phyloP scores from a whole-genome alignment of 2,888 invertebrate species.

The Odontomyia ornata region DNA sequence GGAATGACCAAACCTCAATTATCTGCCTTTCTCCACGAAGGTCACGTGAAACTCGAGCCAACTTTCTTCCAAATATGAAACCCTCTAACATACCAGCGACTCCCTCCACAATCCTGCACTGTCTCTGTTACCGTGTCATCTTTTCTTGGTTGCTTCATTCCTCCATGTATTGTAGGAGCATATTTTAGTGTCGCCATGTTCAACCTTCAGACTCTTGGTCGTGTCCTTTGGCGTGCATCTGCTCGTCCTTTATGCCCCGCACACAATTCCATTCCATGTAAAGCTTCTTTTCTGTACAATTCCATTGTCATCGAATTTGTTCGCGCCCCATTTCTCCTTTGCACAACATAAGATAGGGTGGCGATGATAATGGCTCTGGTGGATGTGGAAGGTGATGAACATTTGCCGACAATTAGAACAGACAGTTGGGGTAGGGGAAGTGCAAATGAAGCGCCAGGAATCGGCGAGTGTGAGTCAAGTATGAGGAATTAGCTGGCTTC shows the following conservation, averaged over 20 bases:
- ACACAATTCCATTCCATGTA: no score
- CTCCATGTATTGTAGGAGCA: neutral
- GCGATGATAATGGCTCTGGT: no score
- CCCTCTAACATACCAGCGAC: neutral
- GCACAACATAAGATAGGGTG: neutral
- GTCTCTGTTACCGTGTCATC: neutral
- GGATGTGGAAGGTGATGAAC: neutral
- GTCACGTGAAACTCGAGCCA: neutral
- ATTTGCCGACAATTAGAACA: neutral
- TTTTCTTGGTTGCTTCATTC: no score
- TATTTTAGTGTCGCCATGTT: neutral
- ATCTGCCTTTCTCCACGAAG: neutral
- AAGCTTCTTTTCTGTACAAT: neutral
- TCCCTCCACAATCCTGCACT: neutral
- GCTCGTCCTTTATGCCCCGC: neutral
- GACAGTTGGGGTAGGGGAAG: neutral
- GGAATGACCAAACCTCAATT: conserved; percentile 9
- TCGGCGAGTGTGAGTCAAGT: neutral
- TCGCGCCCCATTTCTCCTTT: neutral
- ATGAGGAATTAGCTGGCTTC: no score
- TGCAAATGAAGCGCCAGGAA: neutral
- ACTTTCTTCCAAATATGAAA: neutral
- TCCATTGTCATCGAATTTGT: no score
- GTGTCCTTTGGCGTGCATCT: conserved; percentile 20
- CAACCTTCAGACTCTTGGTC: neutral